Evolutionary conservation across 2,797 vertebrate genomes (phyloP), one percentile per base, ranked within the genome.

Genomic region (Lepilemur septentrionalis): DNA sequence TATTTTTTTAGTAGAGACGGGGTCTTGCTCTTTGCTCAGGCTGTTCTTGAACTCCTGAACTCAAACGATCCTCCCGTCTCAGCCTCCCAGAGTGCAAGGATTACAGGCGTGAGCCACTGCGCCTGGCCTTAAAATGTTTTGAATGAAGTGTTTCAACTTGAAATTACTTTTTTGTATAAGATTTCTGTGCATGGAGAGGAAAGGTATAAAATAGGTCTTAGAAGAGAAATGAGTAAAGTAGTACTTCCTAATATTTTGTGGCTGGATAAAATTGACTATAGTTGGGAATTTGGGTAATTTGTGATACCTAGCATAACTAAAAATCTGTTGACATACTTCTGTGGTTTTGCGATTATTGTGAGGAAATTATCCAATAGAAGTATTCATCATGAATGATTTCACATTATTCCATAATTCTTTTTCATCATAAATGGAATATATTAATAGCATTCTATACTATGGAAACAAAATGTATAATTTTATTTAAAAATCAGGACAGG

Each of bases 51-150:
- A 52, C 17, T 52, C 50, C 50, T 52, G 50, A 20, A 17, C 50
- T 52, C 50, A 18, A 52, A 52, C 17, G 50, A 52, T 52, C 50
- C 50, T 52, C 50, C 18, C 5, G 17, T 17, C 50, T 52, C 18
- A 1, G 18, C 50, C 50, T 52, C 50, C 5, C 50, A 52, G 50
- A 52, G 50, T 52, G 50, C 50, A 18, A 52, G 17, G 50, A 52
- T 52, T 20, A 52, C 50, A 52, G 50, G 50, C 1, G 50, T 52
- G 50, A 52, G 50, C 50, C 50, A 52, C 50, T 5, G 2, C 0
- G 18, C 50, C 17, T 5, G 7, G 50, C 17, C 50, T 52, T 52
- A 92, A 92, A 97, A 95, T 96, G 81, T 97, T 98, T 96, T 82
- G 41, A 94, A 91, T 79, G 88, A 96, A 94, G 22, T 17, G 22